These are phyloP conservation scores for Nemotelus pantherinus DNA, from an alignment of 2,888 invertebrate species.

Conservation along the genomic window DNA sequence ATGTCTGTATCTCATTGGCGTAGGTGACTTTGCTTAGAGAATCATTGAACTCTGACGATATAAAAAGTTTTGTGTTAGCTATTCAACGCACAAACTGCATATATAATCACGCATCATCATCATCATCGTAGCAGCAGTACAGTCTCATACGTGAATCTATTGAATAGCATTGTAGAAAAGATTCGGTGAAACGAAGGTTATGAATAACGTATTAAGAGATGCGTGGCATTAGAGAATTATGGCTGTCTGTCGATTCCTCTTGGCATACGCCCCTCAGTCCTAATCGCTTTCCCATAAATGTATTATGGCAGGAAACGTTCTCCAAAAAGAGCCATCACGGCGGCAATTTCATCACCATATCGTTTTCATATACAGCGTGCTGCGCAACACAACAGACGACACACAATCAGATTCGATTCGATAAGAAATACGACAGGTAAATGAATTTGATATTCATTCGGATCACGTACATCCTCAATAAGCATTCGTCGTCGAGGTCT, in stretches of 20 bases:
- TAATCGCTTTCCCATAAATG: not conserved
- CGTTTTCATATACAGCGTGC: not conserved
- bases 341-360: constrained; percentile 5
- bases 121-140: not conserved
- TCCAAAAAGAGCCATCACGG: constrained; percentile 11
- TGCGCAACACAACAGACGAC: not conserved
- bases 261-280: no score
- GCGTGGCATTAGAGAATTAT: not conserved
- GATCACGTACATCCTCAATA: constrained; percentile 43
- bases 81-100: constrained; percentile 14
- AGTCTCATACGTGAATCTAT: constrained; percentile 6
- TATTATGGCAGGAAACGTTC: constrained; percentile 22
- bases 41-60: constrained; percentile 6
- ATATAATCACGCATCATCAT: not conserved
- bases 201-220: constrained; percentile 5
- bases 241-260: no score
- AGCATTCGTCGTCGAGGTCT: constrained; percentile 32
- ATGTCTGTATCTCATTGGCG: no score
- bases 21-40: not conserved
- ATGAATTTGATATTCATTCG: constrained; percentile 38
- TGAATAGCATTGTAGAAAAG: not conserved
- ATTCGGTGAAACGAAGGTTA: not conserved
- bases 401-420: constrained; percentile 28
- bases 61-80: not conserved
- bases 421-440: constrained; percentile 37